These are phyloP conservation scores for Siphamia tubifer DNA, from an alignment of 2,113 vertebrate genomes.

Conservation along the genomic window DNA sequence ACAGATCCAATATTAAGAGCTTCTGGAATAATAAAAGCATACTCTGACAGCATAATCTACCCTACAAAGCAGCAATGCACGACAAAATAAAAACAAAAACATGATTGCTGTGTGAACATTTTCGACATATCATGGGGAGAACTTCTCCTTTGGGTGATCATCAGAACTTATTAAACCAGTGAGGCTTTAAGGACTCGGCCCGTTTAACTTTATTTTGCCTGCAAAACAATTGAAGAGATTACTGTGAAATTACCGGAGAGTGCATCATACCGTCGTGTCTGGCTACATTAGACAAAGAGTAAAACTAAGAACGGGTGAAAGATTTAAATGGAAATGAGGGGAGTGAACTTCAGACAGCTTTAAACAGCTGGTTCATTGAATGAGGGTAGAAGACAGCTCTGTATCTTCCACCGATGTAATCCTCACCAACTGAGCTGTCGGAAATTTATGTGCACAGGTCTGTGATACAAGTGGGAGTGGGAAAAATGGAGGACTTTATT, in stretches of 20 bases:
- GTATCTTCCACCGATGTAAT: slow-evolving; percentile 41
- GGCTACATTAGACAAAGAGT: slow-evolving; percentile 24
- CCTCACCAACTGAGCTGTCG: slow-evolving; percentile 21
- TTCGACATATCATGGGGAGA: no score
- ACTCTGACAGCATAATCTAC: no score
- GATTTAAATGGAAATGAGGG: slow-evolving; percentile 45
- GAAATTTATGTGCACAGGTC: slow-evolving; percentile 27
- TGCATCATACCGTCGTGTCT: neutral
- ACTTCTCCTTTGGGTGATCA: no score
- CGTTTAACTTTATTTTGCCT: neutral
- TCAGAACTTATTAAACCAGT: neutral
- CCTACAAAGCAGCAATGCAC: no score
- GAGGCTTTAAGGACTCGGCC: neutral
- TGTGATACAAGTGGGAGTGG: neutral
- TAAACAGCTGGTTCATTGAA: slow-evolving; percentile 42
- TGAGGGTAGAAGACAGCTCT: neutral
- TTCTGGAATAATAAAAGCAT: no score
- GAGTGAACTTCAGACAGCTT: slow-evolving; percentile 32
- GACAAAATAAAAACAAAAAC: no score
- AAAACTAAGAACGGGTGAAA: slow-evolving; percentile 23
- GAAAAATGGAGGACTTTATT: slow-evolving; percentile 12
- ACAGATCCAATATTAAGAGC: no score
- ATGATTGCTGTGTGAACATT: no score
- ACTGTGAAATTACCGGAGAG: neutral
- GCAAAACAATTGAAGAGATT: neutral